A percentile compares a stretch with the other conserved stretches of the same genome.
Evolutionary conservation across 2,113 vertebrate genomes (phyloP).

Genomic region (Dipodomys stephensi): DNA sequence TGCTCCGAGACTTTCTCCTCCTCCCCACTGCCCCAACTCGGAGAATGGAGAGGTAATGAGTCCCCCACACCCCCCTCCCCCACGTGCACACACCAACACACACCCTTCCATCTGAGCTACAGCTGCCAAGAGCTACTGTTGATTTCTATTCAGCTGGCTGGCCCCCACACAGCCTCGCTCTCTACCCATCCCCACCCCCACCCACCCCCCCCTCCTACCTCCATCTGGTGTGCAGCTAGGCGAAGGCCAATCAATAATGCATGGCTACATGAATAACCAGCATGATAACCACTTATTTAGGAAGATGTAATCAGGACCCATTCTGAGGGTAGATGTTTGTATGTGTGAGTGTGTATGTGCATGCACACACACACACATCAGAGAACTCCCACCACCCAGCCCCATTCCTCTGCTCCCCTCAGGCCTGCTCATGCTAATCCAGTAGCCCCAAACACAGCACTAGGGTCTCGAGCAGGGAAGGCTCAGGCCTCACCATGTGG

Average conservation of each 20-base stretch:
- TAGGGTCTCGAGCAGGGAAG: background rate
- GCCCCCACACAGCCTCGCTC: slow-evolving; percentile 54
- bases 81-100: too few relatives aligned
- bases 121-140: slow-evolving; percentile 86
- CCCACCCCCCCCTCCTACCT: slow-evolving; percentile 80
- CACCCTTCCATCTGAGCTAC: slow-evolving; percentile 80
- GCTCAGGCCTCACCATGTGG: accelerated
- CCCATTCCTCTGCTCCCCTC: slow-evolving; percentile 12
- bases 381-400: background rate
- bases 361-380: background rate
- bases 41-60: slow-evolving; percentile 72
- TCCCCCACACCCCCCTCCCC: background rate
- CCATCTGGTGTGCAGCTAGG: slow-evolving; percentile 90
- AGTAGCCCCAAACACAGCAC: background rate
- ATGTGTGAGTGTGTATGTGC: background rate
- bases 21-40: slow-evolving; percentile 72
- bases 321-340: slow-evolving; percentile 68
- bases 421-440: slow-evolving; percentile 52
- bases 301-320: slow-evolving; percentile 87
- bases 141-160: slow-evolving; percentile 88
- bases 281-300: slow-evolving; percentile 86
- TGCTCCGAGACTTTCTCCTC: slow-evolving; percentile 77
- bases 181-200: slow-evolving; percentile 66
- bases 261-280: slow-evolving; percentile 86
- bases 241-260: slow-evolving; percentile 94